Percentiles rank a stretch among this genome's conserved stretches.
These are phyloP conservation scores for Biston betularia DNA, from an alignment of 2,888 invertebrate genomes.

Conservation along the genomic window DNA sequence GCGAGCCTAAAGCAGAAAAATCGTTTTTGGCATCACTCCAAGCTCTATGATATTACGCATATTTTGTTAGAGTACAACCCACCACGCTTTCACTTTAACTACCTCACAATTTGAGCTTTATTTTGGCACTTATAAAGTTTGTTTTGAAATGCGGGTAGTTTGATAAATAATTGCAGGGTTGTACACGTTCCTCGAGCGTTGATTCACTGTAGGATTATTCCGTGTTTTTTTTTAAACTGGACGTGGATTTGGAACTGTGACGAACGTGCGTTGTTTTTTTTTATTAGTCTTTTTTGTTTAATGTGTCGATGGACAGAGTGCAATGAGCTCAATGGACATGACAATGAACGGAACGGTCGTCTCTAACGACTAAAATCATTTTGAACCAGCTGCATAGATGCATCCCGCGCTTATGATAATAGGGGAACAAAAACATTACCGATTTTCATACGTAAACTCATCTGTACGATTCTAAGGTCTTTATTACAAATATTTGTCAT, in stretches of 20 bases:
- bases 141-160: conserved; percentile 13
- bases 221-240: conserved; percentile 28
- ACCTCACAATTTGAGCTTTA: conserved; percentile 18
- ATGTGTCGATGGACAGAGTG: conserved; percentile 12
- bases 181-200: conserved; percentile 27
- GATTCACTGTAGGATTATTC: conserved; percentile 39
- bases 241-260: conserved; percentile 15
- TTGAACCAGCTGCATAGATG: too few species aligned
- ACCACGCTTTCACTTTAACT: conserved; percentile 1
- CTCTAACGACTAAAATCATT: neutral
- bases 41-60: conserved; percentile 33
- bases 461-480: too few species aligned
- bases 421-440: too few species aligned
- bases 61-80: conserved; percentile 23
- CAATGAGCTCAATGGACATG: conserved; percentile 6
- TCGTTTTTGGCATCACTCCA: conserved; percentile 40
- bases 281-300: conserved; percentile 8
- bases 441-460: too few species aligned
- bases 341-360: conserved; percentile 6
- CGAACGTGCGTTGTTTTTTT: conserved; percentile 10
- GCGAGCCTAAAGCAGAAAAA: conserved; percentile 43
- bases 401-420: too few species aligned
- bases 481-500: too few species aligned
- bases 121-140: neutral
- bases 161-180: conserved; percentile 10